Evolutionary conservation across 1,140 invertebrate species (phyloP), one percentile per base, ranked within the genome.

Genomic region (Thalassaphorura encarpata): DNA sequence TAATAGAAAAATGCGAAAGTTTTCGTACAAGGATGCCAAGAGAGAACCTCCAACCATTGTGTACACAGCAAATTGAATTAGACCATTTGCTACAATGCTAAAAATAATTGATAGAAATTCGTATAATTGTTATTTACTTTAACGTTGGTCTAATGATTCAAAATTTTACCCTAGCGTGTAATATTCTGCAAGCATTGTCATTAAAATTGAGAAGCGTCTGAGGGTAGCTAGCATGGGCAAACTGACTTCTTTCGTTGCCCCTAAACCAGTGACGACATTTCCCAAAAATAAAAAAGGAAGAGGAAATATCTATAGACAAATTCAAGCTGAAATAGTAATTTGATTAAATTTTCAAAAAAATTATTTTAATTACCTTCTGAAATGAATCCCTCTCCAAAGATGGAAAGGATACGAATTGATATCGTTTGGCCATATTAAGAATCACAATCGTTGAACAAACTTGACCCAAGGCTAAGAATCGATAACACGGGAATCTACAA

Each of bases 221-320:
- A 99, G 73, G 13, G 93, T 95, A 13, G 94, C 97, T 69, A 98
- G 97, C 96, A 99, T 99, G 0, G 96, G 96, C 46, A 99, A 75
- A 75, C 90, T 96, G 8, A 98, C 73, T 67, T 93, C 85, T 69
- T 99, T 90, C 0, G 96, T 99, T 13, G 94, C 93, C 13, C 93
- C 95, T 16, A 99, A 77, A 16, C 96, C 95, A 15, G 56, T 58
- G 21, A 97, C 79, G 79, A 97, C 85, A 72, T 98, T 98, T 27
- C 90, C 89, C 29, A 96, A 77, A 71, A 87, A 98, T 46, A 99
- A 87, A 1, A 98, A 62, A 1, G 95, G 94, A 43, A 99, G 70
- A 1, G 95, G 95, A 80, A 89, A 96, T 62, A 97, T 89, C 74
- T 95, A 81, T 29, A 24, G 52, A 68, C 50, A 61, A 56, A 47